Conservation (phyloP, 2,797 vertebrate genomes). For the Huso huso region DNA sequence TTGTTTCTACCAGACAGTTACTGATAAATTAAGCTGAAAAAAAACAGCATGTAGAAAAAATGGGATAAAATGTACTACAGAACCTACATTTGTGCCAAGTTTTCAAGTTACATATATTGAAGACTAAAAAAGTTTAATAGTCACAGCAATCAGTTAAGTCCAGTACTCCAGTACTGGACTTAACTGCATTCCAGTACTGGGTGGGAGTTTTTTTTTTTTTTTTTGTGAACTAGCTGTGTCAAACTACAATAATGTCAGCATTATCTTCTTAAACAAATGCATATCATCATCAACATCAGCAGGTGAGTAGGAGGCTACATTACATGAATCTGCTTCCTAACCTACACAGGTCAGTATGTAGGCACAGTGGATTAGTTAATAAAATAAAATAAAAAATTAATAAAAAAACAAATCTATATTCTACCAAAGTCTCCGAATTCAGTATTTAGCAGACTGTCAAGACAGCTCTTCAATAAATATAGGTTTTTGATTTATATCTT, state of each 20-base stretch:
- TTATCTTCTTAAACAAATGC: slow-evolving; percentile 51
- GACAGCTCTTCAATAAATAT: no score
- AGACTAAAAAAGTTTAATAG: no score
- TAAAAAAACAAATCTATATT: background rate
- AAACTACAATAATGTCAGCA: slow-evolving; percentile 41
- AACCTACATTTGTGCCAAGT: no score
- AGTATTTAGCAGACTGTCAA: background rate
- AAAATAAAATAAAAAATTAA: background rate
- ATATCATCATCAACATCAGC: slow-evolving; percentile 41
- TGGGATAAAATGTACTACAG: no score
- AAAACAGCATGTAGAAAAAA: no score
- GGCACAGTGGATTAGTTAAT: slow-evolving; percentile 4
- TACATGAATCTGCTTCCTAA: slow-evolving; percentile 61
- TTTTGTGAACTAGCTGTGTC: slow-evolving; percentile 56
- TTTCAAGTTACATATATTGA: no score
- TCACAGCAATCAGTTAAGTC: slow-evolving; percentile 28
- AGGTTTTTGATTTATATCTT: no score
- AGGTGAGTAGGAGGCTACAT: slow-evolving; percentile 51
- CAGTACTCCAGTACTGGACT: slow-evolving; percentile 48
- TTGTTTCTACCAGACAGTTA: no score
- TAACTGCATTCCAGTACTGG: slow-evolving; percentile 48
- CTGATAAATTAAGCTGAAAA: no score
- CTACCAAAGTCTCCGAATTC: background rate
- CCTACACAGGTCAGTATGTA: slow-evolving; percentile 54
- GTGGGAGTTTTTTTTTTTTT: slow-evolving; percentile 45